A percentile compares a stretch with the other conserved stretches of the same genome.
phyloP scores from a whole-genome alignment of 2,113 vertebrate genomes.

The Rutilus rutilus region DNA sequence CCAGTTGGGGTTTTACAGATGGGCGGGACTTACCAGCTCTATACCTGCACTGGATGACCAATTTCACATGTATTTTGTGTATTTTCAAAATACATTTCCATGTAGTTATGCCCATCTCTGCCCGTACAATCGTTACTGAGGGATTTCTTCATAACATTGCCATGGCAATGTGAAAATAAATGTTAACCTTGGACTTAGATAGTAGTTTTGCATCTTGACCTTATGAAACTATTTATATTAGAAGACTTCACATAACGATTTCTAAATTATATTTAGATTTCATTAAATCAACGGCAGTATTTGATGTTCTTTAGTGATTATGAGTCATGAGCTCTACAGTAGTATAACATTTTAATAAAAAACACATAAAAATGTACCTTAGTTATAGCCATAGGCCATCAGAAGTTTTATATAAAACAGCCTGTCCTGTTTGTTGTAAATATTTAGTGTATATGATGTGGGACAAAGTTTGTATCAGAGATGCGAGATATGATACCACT shows the following conservation, averaged over 20 bases:
- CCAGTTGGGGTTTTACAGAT: too few species aligned
- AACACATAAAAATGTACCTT: too few species aligned
- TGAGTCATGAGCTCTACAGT: not conserved
- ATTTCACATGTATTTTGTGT: too few species aligned
- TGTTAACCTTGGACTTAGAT: not conserved
- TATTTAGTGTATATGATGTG: not conserved
- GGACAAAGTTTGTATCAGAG: not conserved
- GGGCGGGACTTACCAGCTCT: too few species aligned
- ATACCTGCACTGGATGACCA: too few species aligned
- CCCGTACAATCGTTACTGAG: too few species aligned
- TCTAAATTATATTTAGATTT: too few species aligned
- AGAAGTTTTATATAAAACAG: not conserved
- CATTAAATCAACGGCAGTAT: not conserved
- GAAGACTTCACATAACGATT: not conserved
- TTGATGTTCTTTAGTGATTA: not conserved
- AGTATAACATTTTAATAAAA: not conserved
- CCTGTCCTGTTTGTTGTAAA: not conserved
- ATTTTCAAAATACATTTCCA: too few species aligned
- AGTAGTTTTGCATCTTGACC: not conserved
- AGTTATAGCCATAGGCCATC: not conserved
- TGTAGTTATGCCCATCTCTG: too few species aligned
- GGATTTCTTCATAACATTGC: too few species aligned
- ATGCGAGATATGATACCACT: not conserved
- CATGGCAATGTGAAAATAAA: too few species aligned
- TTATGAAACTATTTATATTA: not conserved